Evolutionary conservation across 1,140 invertebrate species (phyloP), one percentile per base, ranked within the genome.

Genomic region (Phthorimaea operculella): DNA sequence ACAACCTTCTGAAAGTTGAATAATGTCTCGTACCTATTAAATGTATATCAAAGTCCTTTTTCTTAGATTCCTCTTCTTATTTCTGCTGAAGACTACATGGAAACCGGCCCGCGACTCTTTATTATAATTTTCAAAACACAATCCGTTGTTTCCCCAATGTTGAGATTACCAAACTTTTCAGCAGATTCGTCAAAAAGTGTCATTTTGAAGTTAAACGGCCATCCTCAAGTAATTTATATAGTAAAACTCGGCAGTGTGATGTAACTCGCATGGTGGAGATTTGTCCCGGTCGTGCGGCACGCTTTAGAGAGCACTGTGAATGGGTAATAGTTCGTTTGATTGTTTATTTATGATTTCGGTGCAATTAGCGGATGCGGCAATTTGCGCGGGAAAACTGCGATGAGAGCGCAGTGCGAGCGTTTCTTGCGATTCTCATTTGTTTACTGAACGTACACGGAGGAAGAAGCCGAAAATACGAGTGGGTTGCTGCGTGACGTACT

Each of bases 331-430:
- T n/a, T 10, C n/a, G 36, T 39, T 39, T 39, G 36, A n/a, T 39
- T 39, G 10, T 39, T 39, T 39, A 12, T 39, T 39, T 10, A n/a
- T 39, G n/a, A 12, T 44, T 18, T 53, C 51, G 39, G 39, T 53
- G 18, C 34, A 10, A 17, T 52, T 42, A 21, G 15, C 16, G 49
- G 21, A 49, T 33, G 36, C 52, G 48, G 47, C 16, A 33, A n/a
- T 58, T 50, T 54, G 15, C 50, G 58, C 58, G 58, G 58, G 50
- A 59, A 55, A 54, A 34, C 48, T 34, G n/a, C 36, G 16, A 9
- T 12, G 12, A 17, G 14, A 11, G 12, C 36, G 50, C 18, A 42
- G 17, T 33, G 52, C 58, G 58, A 51, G 53, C 53, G 58, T 33
- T 15, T 42, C 50, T 14, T 18, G 42, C 58, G 16, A 50, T 28